These are phyloP conservation scores for Eilema griseolum DNA, from an alignment of 2,888 invertebrate species.

Conservation along the genomic window DNA sequence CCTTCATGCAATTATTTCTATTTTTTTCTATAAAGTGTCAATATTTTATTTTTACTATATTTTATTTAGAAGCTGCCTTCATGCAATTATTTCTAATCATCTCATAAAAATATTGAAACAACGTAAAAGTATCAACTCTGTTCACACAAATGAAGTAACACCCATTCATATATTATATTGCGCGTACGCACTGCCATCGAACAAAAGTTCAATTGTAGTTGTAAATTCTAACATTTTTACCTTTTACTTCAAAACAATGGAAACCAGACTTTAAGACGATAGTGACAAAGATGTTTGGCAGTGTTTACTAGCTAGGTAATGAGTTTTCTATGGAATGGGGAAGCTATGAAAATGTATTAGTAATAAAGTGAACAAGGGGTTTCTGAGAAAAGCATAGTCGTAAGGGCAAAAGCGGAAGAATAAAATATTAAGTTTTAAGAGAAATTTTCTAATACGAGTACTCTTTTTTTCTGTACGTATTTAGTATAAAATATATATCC, in stretches of 20 bases:
- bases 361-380: not conserved
- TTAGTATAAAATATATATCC: not conserved
- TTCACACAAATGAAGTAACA: constrained; percentile 40
- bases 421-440: not conserved
- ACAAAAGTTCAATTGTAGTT: constrained; percentile 26
- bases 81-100: not conserved
- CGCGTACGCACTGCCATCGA: constrained; percentile 50
- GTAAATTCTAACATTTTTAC: constrained; percentile 18
- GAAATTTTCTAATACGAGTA: not conserved
- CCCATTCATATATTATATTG: constrained; percentile 73
- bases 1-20: too few species aligned
- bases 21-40: not conserved
- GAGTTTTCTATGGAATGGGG: not conserved
- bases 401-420: not conserved
- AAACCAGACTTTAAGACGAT: not conserved
- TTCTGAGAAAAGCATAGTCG: not conserved
- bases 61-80: not conserved
- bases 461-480: not conserved
- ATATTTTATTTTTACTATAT: too few species aligned
- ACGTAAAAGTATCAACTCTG: constrained; percentile 59
- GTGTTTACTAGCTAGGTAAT: not conserved
- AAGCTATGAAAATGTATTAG: not conserved
- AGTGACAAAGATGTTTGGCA: not conserved
- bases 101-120: not conserved
- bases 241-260: not conserved